phyloP scores from a whole-genome alignment of 2,797 vertebrate species.

The Loris lydekkerianus region DNA sequence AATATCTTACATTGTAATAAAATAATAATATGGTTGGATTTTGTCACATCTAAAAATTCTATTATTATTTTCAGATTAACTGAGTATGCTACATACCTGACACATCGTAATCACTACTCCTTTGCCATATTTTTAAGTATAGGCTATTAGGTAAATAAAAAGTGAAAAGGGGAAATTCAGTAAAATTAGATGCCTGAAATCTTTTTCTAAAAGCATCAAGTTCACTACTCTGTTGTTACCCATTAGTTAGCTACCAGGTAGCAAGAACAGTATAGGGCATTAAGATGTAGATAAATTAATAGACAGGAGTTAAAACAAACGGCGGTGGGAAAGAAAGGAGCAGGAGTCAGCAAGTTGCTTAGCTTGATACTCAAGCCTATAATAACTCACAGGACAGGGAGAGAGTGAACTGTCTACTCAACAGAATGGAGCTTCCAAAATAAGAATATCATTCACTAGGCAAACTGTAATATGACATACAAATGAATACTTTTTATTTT shows the following conservation, averaged over 20 bases:
- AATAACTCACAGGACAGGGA: not conserved
- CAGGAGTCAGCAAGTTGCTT: not conserved
- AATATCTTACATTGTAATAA: not conserved
- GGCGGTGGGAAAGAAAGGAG: not conserved
- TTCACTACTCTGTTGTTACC: not conserved
- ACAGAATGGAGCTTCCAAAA: not conserved
- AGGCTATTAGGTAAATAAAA: slow-evolving; percentile 19
- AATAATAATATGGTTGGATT: not conserved
- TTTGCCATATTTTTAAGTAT: slow-evolving; percentile 15
- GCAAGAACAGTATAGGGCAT: not conserved
- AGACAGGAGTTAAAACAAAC: not conserved
- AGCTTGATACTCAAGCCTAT: not conserved
- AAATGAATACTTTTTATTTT: not conserved
- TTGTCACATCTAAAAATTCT: not conserved
- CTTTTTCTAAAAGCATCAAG: not conserved
- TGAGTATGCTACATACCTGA: not conserved
- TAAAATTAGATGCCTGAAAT: slow-evolving; percentile 3
- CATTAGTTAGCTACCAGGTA: not conserved
- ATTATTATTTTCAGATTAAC: not conserved
- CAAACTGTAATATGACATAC: not conserved
- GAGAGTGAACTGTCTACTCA: not conserved
- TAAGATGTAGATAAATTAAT: not conserved
- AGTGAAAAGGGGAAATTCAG: slow-evolving; percentile 40
- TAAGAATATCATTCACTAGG: not conserved
- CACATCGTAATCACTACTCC: not conserved